Evolutionary conservation across 1,140 invertebrate genomes (phyloP).

Genomic region (Nasonia longicornis): DNA sequence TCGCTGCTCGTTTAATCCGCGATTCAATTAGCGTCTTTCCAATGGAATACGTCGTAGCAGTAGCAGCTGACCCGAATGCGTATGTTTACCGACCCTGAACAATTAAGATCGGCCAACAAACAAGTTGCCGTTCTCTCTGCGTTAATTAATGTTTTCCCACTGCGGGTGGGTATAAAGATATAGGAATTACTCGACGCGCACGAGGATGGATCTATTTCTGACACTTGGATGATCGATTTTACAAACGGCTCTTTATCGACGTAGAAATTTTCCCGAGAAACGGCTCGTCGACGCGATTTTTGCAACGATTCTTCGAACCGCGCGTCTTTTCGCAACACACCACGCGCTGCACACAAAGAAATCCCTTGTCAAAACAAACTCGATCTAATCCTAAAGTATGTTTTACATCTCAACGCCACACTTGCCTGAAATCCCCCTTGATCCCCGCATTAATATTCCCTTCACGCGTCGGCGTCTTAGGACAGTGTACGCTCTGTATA

Average conservation of each 20-base stretch:
- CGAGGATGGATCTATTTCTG: background rate
- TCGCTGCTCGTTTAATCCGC: slow-evolving; percentile 7
- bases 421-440: background rate
- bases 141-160: slow-evolving; percentile 32
- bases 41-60: background rate
- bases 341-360: background rate
- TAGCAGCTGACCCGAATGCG: background rate
- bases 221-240: too few relatives aligned
- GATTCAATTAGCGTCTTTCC: slow-evolving; percentile 17
- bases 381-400: background rate
- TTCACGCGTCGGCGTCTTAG: background rate
- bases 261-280: background rate
- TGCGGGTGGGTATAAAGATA: background rate
- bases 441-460: background rate
- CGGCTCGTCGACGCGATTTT: too few relatives aligned
- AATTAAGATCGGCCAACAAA: slow-evolving; percentile 33
- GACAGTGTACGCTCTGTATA: background rate
- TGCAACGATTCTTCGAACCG: too few relatives aligned
- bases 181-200: background rate
- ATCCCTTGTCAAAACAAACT: background rate
- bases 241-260: too few relatives aligned
- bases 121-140: background rate
- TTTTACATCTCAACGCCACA: background rate
- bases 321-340: too few relatives aligned
- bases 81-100: slow-evolving; percentile 14